Evolutionary conservation across 2,888 invertebrate genomes (phyloP).

Genomic region (Athrips mouffetella): DNA sequence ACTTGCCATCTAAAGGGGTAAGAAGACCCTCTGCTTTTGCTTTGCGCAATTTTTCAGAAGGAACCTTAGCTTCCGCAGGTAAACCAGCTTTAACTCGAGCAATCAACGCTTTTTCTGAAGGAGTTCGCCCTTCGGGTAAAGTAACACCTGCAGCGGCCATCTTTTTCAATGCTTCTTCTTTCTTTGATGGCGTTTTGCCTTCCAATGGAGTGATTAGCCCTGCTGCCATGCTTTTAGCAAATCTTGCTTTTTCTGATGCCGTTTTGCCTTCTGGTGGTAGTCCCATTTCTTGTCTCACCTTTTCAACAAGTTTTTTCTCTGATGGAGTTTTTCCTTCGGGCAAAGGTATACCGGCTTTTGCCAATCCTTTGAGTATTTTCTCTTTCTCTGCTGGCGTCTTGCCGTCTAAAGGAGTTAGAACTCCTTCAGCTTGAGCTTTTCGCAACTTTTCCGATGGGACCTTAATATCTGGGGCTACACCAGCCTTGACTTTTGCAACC

Average conservation of each 20-base stretch:
- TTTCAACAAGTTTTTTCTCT: conserved; percentile 21
- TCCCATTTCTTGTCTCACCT: not conserved
- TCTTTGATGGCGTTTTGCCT: conserved; percentile 27
- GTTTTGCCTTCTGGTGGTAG: not conserved
- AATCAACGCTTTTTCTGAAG: conserved; percentile 29
- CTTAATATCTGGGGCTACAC: too few relatives aligned
- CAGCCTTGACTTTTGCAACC: conserved; percentile 8
- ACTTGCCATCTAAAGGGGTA: too few relatives aligned
- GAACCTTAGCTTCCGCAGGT: conserved; percentile 14
- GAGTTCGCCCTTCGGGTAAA: conserved; percentile 19
- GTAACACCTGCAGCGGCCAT: not conserved
- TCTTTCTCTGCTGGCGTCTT: conserved; percentile 31
- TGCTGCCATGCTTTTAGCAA: conserved; percentile 22
- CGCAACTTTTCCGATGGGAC: too few relatives aligned
- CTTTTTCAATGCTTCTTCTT: conserved; percentile 29
- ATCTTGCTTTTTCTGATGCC: conserved; percentile 23
- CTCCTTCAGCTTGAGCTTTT: conserved; percentile 25
- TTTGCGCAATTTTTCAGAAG: too few relatives aligned
- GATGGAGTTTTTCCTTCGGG: conserved; percentile 35
- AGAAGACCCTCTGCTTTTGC: too few relatives aligned
- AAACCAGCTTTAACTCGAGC: not conserved
- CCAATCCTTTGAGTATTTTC: conserved; percentile 28
- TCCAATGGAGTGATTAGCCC: conserved; percentile 35
- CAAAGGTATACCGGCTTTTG: conserved; percentile 30
- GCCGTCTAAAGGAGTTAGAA: conserved; percentile 26